Evolutionary conservation across 2,113 vertebrate genomes (phyloP).

Genomic region (Dermatemys mawii): DNA sequence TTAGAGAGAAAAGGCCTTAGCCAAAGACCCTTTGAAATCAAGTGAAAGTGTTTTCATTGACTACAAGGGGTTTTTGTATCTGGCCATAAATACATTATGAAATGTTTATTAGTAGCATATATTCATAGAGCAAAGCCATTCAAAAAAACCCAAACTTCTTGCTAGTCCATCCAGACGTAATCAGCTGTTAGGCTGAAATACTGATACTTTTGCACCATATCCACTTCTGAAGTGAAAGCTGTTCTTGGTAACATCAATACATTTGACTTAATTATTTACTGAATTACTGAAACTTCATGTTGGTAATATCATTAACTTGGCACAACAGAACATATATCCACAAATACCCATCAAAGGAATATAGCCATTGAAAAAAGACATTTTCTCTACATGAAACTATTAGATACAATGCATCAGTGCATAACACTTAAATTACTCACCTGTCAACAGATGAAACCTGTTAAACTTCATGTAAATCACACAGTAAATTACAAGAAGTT

Average conservation of each 20-base stretch:
- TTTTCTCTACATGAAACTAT: background rate
- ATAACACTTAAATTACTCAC: constrained; percentile 6
- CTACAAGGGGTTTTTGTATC: background rate
- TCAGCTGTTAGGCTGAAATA: background rate
- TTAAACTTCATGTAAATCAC: constrained; percentile 24
- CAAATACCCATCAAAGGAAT: background rate
- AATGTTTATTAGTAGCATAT: background rate
- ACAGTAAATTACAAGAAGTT: background rate
- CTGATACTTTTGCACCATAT: background rate
- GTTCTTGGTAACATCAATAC: rapidly evolving
- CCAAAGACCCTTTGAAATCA: constrained; percentile 5
- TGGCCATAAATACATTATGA: background rate
- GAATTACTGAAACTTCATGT: background rate
- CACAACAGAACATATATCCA: background rate
- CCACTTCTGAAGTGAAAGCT: background rate
- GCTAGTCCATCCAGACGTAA: background rate
- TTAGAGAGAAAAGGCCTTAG: background rate
- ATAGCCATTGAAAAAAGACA: background rate
- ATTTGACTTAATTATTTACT: background rate
- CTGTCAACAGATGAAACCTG: background rate
- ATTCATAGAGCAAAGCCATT: background rate
- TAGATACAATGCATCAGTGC: background rate
- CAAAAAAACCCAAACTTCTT: background rate
- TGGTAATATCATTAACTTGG: constrained; percentile 4
- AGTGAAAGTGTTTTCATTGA: constrained; percentile 33